Evolutionary conservation across 1,140 invertebrate genomes (phyloP).

Genomic region (Hermatobates lingyangjiaoensis): DNA sequence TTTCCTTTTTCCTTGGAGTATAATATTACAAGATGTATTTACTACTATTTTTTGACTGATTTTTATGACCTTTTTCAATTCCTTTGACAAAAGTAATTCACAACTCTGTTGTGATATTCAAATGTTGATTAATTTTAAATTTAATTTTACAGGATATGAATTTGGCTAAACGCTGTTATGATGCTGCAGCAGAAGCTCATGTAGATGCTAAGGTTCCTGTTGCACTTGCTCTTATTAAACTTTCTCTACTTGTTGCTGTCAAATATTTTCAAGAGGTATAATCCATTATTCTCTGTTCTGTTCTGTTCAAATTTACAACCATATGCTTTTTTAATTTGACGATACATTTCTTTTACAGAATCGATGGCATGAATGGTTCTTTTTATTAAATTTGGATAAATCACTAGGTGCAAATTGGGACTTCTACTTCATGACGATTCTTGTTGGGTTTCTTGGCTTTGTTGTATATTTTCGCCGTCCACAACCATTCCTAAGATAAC

Average conservation of each 20-base stretch:
- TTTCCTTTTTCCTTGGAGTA: too few species aligned
- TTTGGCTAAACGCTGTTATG: slow-evolving; percentile 81
- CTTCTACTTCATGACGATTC: slow-evolving; percentile 67
- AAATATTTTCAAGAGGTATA: slow-evolving; percentile 50
- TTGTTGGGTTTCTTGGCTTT: slow-evolving; percentile 62
- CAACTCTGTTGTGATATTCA: too few species aligned
- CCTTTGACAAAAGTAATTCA: too few species aligned
- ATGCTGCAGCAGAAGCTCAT: slow-evolving; percentile 87
- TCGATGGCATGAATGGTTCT: slow-evolving; percentile 29
- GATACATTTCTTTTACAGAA: slow-evolving; percentile 32
- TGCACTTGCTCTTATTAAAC: slow-evolving; percentile 73
- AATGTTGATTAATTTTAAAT: too few species aligned
- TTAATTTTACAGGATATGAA: slow-evolving; percentile 43
- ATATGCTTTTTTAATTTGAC: slow-evolving; percentile 8
- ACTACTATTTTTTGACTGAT: too few species aligned
- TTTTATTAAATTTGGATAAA: slow-evolving; percentile 42
- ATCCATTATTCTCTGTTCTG: slow-evolving; percentile 3
- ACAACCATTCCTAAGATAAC: slow-evolving; percentile 8
- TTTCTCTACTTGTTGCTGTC: slow-evolving; percentile 58
- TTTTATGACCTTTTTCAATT: too few species aligned
- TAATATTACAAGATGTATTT: too few species aligned
- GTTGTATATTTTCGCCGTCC: slow-evolving; percentile 38
- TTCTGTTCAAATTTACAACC: background rate
- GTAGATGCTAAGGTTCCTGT: slow-evolving; percentile 88
- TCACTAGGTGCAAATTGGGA: slow-evolving; percentile 80